Base-by-base conservation (phyloP, 2,888 invertebrate species). In the Copidosoma aretas region DNA sequence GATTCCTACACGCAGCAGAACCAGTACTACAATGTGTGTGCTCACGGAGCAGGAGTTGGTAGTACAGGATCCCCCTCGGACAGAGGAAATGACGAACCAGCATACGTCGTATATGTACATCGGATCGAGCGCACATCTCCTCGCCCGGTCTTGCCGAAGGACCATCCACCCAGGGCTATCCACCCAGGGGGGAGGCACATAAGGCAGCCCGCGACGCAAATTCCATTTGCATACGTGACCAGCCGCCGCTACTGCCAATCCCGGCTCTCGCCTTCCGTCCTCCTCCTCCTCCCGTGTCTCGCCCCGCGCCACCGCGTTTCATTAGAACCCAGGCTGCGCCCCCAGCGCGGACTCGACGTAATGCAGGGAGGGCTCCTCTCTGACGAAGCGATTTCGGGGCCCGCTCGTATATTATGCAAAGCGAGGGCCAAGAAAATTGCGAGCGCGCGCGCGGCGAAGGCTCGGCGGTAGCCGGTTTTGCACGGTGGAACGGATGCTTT, bases 171-270 rank as follows among this genome's bases (percentile, higher is more conserved):
- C 41, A 41, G 41, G 14, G 22, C 24, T 54, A 10, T 49, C 49
- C 39, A 57, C 63, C 22, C 10, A 12, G 39, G 17, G 22, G 32
- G 19, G 10, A 12, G 19, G 32, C 4, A 32, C 8, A 5, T 32
- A 32, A 32, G 32, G 32, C 3, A 5, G 3, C 8, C 52, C 10
- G 21, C 10, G 57, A 21, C 17, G 43, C 1, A 46, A 46, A 46
- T 46, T 39, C 46, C 59, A 59, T 59, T 59, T 59, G 24, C 59
- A 59, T 46, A 59, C 10, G 25, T 19, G 59, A 49, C 46, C 59
- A 59, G 59, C 46, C 46, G 46, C 58, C 21, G 15, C 14, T n/a
- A 46, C 43, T 46, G 43, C 15, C 43, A 46, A 46, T 46, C 17
- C 43, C 15, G 43, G 17, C 43, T 14, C 14, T 17, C 12, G 12